A percentile compares a stretch with the other conserved stretches of the same genome.
Evolutionary conservation across 2,113 vertebrate species (phyloP).

Genomic region (Rynchops niger): DNA sequence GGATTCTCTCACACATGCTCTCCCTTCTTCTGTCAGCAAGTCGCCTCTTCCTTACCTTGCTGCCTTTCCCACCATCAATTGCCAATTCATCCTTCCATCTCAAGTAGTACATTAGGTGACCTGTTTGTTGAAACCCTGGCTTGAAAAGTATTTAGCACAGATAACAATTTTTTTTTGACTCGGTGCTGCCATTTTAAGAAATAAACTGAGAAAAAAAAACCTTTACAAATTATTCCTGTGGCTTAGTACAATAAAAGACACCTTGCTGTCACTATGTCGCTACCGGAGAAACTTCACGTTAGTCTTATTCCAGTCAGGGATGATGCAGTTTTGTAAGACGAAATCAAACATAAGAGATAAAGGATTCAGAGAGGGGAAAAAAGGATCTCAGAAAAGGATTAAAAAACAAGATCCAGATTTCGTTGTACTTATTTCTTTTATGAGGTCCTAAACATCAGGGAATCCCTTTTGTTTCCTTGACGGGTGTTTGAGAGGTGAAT

Average conservation of each 20-base stretch:
- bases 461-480: slow-evolving; percentile 24
- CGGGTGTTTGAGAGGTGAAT: neutral
- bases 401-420: neutral
- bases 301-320: neutral
- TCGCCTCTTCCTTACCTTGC: neutral
- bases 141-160: neutral
- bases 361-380: neutral
- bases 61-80: neutral
- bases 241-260: neutral
- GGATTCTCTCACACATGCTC: neutral
- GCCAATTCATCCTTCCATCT: neutral
- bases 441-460: neutral
- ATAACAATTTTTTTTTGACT: neutral
- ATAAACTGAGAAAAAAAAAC: neutral
- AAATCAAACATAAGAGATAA: neutral
- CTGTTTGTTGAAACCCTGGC: neutral
- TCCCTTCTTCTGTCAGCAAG: neutral
- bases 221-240: neutral
- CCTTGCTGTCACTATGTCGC: neutral
- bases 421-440: neutral
- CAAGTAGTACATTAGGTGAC: neutral
- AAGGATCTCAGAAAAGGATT: neutral
- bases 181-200: neutral
- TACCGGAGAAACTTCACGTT: neutral
- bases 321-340: neutral